phyloP scores from a whole-genome alignment of 2,113 vertebrate species.

The Chionomys nivalis region DNA sequence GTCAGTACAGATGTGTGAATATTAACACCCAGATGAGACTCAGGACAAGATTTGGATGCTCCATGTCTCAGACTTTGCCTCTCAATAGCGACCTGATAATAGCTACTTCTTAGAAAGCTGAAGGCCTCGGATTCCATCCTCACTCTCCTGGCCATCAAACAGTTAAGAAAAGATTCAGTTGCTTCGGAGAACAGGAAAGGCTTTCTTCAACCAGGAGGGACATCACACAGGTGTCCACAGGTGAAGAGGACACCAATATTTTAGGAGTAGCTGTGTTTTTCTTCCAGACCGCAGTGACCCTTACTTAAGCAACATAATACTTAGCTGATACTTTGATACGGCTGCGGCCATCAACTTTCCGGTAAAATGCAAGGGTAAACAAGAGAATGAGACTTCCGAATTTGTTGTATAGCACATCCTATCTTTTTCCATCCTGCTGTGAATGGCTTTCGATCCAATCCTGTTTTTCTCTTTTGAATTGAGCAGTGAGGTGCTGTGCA shows the following conservation, averaged over 20 bases:
- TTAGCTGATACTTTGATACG: neutral
- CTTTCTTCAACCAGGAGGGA: neutral
- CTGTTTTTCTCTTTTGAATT: neutral
- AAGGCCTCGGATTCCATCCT: neutral
- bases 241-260: neutral
- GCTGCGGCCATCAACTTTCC: neutral
- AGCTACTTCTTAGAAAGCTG: neutral
- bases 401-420: no score
- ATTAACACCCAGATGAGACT: neutral
- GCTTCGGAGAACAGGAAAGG: neutral
- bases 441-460: neutral
- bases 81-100: neutral
- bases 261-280: neutral
- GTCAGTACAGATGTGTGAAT: no score
- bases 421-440: neutral
- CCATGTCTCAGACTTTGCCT: neutral
- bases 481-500: neutral
- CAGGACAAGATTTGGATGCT: neutral
- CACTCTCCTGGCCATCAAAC: neutral
- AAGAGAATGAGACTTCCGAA: neutral
- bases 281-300: neutral
- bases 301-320: neutral
- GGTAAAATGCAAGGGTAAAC: neutral
- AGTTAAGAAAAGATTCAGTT: neutral
- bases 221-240: neutral